These are phyloP conservation scores for Steinernema scapterisci DNA, from an alignment of 2,888 invertebrate genomes.

Conservation along the genomic window DNA sequence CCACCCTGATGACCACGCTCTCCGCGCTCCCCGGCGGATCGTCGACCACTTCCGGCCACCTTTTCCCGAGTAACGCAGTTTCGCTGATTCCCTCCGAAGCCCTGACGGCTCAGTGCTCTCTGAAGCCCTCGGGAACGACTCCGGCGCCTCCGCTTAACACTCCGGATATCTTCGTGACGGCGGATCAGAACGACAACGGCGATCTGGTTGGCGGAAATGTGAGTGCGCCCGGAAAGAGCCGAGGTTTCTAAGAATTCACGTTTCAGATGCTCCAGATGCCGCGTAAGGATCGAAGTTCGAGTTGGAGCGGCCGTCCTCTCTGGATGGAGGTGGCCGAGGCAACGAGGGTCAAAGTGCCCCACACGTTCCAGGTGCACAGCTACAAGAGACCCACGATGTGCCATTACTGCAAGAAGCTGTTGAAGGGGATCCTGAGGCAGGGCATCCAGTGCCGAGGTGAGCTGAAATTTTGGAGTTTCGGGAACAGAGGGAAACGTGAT, in stretches of 20 bases:
- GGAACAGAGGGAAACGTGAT: too few relatives aligned
- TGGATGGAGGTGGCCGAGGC: conserved; percentile 79
- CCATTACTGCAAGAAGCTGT: conserved; percentile 89
- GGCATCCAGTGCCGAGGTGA: conserved; percentile 89
- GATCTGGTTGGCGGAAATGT: conserved; percentile 64
- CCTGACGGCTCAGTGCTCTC: neutral
- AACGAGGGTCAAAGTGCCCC: conserved; percentile 70
- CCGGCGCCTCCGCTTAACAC: conserved; percentile 39
- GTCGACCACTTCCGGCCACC: neutral
- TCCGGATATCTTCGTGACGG: conserved; percentile 65
- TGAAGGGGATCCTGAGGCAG: conserved; percentile 88
- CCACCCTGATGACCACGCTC: conserved; percentile 17
- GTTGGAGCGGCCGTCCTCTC: conserved; percentile 74
- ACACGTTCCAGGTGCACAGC: conserved; percentile 89
- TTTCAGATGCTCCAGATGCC: conserved; percentile 67
- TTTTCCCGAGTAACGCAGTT: neutral
- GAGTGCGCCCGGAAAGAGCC: neutral
- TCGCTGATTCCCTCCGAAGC: neutral
- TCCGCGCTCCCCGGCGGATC: conserved; percentile 9
- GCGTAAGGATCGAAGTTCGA: conserved; percentile 65
- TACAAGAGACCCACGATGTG: conserved; percentile 96
- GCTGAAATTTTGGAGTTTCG: too few relatives aligned
- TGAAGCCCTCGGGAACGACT: neutral
- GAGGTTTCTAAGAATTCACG: neutral
- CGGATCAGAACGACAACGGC: conserved; percentile 62